A percentile compares a stretch with the other conserved stretches of the same genome.
These are phyloP conservation scores for Smithornis capensis DNA, from an alignment of 2,113 vertebrate genomes.

Conservation along the genomic window DNA sequence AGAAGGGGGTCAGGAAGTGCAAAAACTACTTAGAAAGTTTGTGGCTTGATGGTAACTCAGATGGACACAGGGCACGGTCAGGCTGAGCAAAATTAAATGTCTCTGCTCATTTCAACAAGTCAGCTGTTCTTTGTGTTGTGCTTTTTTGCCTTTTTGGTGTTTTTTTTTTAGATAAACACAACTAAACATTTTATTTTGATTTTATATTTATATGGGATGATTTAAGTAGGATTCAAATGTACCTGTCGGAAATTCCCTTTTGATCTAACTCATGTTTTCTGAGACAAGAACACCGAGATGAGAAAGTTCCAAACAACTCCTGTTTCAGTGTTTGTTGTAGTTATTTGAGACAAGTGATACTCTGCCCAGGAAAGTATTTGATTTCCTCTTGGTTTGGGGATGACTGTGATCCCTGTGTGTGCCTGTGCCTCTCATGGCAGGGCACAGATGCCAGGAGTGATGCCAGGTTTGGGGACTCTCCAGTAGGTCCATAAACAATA, in stretches of 20 bases:
- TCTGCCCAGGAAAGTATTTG: neutral
- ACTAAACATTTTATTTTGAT: neutral
- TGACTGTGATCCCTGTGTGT: no score
- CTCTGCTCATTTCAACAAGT: neutral
- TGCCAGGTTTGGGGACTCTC: neutral
- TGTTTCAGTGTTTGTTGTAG: neutral
- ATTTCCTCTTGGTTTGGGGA: neutral
- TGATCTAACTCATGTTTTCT: neutral
- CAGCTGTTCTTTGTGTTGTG: neutral
- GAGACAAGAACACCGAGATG: neutral
- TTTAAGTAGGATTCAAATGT: neutral
- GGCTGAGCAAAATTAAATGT: neutral
- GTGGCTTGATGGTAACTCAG: neutral
- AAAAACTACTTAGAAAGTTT: neutral
- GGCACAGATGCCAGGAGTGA: fast-evolving
- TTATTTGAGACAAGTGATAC: neutral
- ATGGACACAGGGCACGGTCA: neutral
- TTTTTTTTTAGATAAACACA: neutral
- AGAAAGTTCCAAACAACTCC: neutral
- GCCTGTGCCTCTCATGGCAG: neutral
- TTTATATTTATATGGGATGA: neutral
- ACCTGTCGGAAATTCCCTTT: neutral
- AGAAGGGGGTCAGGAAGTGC: neutral
- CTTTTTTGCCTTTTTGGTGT: neutral
- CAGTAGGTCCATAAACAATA: neutral